These are phyloP conservation scores for Noctuana brunneofusca DNA, from an alignment of 2,888 invertebrate genomes.

Conservation along the genomic window DNA sequence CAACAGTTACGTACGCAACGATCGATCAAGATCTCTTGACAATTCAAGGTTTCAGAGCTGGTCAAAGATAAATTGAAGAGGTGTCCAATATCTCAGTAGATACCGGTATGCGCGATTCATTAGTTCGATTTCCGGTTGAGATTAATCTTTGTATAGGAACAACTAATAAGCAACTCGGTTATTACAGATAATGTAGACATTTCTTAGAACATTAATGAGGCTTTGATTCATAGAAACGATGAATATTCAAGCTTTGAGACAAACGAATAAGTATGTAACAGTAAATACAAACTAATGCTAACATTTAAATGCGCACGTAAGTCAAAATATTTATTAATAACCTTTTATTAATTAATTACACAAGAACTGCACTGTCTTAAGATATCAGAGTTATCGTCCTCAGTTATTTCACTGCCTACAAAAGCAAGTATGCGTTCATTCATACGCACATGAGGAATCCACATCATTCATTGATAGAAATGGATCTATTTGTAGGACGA, in stretches of 20 bases:
- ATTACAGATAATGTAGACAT: background rate
- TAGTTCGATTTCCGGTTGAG: slow-evolving; percentile 26
- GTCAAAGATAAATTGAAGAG: slow-evolving; percentile 24
- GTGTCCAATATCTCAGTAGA: slow-evolving; percentile 14
- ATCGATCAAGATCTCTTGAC: slow-evolving; percentile 29
- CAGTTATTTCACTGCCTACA: background rate
- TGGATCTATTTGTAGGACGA: background rate
- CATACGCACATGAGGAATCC: background rate
- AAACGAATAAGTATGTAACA: background rate
- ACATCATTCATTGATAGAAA: background rate
- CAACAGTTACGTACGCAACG: slow-evolving; percentile 23
- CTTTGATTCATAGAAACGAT: background rate
- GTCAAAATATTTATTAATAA: background rate
- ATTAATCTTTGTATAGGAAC: slow-evolving; percentile 25
- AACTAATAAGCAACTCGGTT: slow-evolving; percentile 7
- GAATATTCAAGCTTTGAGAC: background rate
- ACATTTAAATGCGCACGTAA: background rate
- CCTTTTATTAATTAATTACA: background rate
- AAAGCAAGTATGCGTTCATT: background rate
- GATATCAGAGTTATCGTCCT: background rate
- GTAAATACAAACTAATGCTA: background rate
- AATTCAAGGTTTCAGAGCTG: slow-evolving; percentile 21
- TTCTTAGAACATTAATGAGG: slow-evolving; percentile 3
- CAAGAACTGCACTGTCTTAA: background rate
- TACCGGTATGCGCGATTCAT: slow-evolving; percentile 20